Percentiles rank a stretch among this genome's conserved stretches.
Evolutionary conservation across 2,888 invertebrate species (phyloP).

Genomic region (Cataglyphis altisquamis): DNA sequence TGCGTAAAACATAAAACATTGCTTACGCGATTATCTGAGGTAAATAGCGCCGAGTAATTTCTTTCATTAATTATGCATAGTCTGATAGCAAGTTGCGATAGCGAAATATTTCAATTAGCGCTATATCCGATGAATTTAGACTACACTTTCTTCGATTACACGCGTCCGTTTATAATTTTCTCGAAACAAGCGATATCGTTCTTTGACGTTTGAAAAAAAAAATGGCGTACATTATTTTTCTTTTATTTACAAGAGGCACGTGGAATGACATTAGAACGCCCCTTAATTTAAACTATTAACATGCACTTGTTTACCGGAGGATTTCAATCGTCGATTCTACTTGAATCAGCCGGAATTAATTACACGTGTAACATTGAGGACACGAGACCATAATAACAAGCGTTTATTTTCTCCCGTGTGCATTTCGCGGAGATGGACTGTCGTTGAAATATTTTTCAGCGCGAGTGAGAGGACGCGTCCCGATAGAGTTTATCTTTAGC

Average conservation of each 20-base stretch:
- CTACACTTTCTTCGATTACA: neutral
- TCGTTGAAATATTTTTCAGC: constrained; percentile 10
- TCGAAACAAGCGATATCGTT: neutral
- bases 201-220: neutral
- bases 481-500: constrained; percentile 38
- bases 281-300: neutral
- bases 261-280: neutral
- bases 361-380: neutral
- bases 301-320: neutral
- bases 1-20: constrained; percentile 17
- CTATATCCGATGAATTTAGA: neutral
- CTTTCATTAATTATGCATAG: constrained; percentile 67
- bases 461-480: neutral
- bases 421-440: constrained; percentile 14
- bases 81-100: neutral
- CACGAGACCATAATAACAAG: neutral
- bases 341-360: neutral
- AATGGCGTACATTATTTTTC: neutral
- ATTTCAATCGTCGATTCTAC: neutral
- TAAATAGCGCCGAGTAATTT: constrained; percentile 79
- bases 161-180: neutral
- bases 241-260: neutral
- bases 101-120: constrained; percentile 17
- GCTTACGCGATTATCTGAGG: constrained; percentile 4
- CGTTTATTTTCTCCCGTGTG: neutral